phyloP scores from a whole-genome alignment of 2,888 invertebrate genomes.

The Plemyria rubiginata region DNA sequence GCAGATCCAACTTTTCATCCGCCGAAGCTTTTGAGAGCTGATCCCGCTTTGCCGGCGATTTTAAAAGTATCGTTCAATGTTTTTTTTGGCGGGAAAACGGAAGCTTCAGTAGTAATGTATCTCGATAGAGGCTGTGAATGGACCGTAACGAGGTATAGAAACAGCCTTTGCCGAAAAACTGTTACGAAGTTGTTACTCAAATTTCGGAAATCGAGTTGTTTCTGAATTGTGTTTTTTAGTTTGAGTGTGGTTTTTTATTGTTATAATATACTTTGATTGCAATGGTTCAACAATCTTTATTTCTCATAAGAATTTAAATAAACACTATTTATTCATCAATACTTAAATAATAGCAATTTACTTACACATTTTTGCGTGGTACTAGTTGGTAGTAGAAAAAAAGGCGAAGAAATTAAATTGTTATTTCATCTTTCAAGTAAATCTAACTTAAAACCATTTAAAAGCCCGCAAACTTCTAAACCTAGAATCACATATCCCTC shows the following conservation, averaged over 20 bases:
- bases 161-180: slow-evolving; percentile 8
- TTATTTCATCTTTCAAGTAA: too few relatives aligned
- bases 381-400: too few relatives aligned
- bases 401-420: too few relatives aligned
- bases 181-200: not conserved
- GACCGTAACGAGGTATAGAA: slow-evolving; percentile 19
- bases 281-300: too few relatives aligned
- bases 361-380: too few relatives aligned
- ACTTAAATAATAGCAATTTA: too few relatives aligned
- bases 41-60: slow-evolving; percentile 37
- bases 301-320: too few relatives aligned
- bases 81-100: slow-evolving; percentile 31
- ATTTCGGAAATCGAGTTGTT: not conserved
- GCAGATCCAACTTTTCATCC: slow-evolving; percentile 13
- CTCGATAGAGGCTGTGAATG: slow-evolving; percentile 24
- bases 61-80: slow-evolving; percentile 23
- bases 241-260: not conserved
- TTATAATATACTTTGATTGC: not conserved
- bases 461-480: not conserved
- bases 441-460: not conserved
- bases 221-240: not conserved
- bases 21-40: slow-evolving; percentile 21
- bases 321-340: too few relatives aligned
- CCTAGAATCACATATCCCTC: not conserved
- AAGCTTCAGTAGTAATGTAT: slow-evolving; percentile 32